These are phyloP conservation scores for Heloderma charlesbogerti DNA, from an alignment of 2,113 vertebrate genomes.

Conservation along the genomic window DNA sequence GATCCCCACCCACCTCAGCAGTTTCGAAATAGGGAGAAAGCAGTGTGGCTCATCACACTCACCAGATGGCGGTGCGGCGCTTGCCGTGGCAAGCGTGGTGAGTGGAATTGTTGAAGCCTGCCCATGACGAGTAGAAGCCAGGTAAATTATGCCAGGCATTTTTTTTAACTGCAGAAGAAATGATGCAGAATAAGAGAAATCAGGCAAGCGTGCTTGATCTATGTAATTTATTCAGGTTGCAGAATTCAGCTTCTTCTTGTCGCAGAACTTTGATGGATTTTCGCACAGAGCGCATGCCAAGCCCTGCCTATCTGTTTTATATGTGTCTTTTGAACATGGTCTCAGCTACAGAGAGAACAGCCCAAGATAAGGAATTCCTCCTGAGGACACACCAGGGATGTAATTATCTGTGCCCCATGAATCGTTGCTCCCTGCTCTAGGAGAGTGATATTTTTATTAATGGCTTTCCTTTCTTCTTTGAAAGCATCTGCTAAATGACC, in stretches of 20 bases:
- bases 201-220: neutral
- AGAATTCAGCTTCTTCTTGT: neutral
- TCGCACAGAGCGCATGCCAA: neutral
- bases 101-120: neutral
- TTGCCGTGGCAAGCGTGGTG: neutral
- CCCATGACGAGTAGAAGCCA: accelerated
- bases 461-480: no score
- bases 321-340: no score
- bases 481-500: no score
- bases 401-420: neutral
- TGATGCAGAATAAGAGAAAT: neutral
- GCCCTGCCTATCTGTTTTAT: neutral
- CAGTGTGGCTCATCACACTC: neutral
- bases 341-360: neutral
- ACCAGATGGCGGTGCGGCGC: neutral
- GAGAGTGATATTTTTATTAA: neutral
- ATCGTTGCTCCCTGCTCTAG: neutral
- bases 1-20: neutral
- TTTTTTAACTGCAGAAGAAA: neutral
- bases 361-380: neutral
- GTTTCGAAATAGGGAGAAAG: neutral
- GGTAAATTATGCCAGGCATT: neutral
- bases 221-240: neutral
- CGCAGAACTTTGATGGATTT: neutral
- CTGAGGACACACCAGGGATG: neutral